These are phyloP conservation scores for Porphyrio hochstetteri DNA, from an alignment of 2,113 vertebrate genomes.

Conservation along the genomic window DNA sequence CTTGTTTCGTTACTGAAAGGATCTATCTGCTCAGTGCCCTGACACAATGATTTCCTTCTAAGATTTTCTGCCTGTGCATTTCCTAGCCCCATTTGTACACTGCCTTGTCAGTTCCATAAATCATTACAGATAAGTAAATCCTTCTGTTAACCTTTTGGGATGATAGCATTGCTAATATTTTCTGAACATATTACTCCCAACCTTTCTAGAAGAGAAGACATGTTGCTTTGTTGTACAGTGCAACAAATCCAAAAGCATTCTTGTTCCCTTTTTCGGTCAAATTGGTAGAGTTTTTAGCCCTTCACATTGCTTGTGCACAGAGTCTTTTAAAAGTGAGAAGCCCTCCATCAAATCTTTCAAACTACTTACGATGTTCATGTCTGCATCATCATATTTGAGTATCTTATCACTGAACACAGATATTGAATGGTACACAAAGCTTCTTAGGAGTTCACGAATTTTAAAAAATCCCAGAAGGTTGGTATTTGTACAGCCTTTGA, in stretches of 20 bases:
- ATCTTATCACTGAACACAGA: not conserved
- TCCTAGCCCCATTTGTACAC: constrained; percentile 40
- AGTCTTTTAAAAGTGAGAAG: not conserved
- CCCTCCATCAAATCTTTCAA: not conserved
- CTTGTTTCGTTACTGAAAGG: constrained; percentile 62
- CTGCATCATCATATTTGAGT: not conserved
- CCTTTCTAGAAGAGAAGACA: constrained; percentile 36
- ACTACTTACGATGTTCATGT: not conserved
- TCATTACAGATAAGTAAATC: constrained; percentile 74
- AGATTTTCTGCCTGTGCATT: constrained; percentile 50
- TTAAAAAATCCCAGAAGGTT: not conserved
- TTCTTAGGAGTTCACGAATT: not conserved
- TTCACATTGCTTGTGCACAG: not conserved
- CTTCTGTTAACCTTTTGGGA: constrained; percentile 68
- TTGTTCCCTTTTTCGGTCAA: not conserved
- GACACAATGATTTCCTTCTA: constrained; percentile 64
- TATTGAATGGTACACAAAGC: not conserved
- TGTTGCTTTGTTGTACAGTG: not conserved
- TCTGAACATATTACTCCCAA: constrained; percentile 18
- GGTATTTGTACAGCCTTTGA: not conserved
- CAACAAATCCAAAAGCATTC: not conserved
- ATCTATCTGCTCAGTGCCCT: constrained; percentile 31
- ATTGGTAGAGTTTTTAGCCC: not conserved
- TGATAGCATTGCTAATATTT: constrained; percentile 56
- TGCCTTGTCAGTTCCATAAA: constrained; percentile 69